phyloP scores from a whole-genome alignment of 2,113 vertebrate genomes.

The Andinoacara biseriatus region DNA sequence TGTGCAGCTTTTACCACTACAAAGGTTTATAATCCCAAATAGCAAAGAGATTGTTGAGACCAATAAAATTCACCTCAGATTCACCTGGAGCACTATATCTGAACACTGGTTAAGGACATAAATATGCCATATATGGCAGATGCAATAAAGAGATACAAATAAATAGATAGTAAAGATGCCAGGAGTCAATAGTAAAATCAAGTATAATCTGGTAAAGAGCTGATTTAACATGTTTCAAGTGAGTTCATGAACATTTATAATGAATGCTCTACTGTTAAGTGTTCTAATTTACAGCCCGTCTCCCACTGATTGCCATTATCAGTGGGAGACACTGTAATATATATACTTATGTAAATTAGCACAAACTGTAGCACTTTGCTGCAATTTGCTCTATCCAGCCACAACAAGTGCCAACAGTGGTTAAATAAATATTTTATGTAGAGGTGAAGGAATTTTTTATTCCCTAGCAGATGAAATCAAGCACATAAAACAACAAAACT shows the following conservation, averaged over 20 bases:
- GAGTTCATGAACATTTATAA: not conserved
- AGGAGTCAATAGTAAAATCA: not conserved
- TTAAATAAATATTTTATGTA: not conserved
- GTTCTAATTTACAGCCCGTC: not conserved
- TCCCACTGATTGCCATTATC: too few relatives aligned
- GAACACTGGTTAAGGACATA: slow-evolving; percentile 60
- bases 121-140: not conserved
- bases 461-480: not conserved
- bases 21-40: not conserved
- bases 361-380: not conserved
- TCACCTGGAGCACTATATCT: slow-evolving; percentile 89
- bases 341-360: not conserved
- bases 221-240: not conserved
- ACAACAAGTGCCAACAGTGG: not conserved
- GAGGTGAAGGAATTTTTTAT: not conserved
- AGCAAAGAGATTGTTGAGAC: not conserved
- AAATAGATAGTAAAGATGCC: not conserved
- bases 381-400: not conserved
- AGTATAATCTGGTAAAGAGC: not conserved
- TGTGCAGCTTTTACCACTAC: not conserved
- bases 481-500: not conserved
- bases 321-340: not conserved
- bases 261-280: not conserved
- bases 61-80: not conserved
- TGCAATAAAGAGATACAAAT: too few relatives aligned